Base-by-base conservation (phyloP, 2,797 vertebrate species). In the Eleutherodactylus coqui region DNA sequence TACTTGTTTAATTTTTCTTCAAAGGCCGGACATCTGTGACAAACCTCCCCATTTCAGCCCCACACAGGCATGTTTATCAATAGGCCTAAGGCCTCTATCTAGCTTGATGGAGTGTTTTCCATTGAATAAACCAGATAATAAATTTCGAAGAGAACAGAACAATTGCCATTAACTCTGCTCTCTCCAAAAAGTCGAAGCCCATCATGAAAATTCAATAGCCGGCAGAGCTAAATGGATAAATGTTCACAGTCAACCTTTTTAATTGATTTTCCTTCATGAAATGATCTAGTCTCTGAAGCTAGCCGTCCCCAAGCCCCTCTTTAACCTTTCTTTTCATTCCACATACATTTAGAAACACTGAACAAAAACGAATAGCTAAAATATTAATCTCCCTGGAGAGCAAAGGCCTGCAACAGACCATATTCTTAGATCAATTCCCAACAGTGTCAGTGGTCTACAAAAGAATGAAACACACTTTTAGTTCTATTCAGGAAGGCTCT, bases 1-100 rank as follows among this genome's bases (percentile, higher is more conserved):
- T 97, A 99, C 97, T 99, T 99, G 98, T 99, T 99, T 99, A 99
- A 98, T 99, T 99, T 98, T 97, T 97, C 96, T 98, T 99, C 97
- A 98, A 98, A 98, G 96, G 95, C 95, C 88, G 97, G 98, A 98
- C 98, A 99, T 99, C 98, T 99, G 98, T 97, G 97, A 97, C 96
- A 96, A 95, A 96, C 95, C 95, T 95, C 94, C 94, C 95, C 93
- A 89, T 94, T 93, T 93, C 94, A 96, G 94, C 95, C 96, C 94
- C 96, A 96, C 96, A 98, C 96, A 98, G 97, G 96, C 96, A 95
- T 94, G 96, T 96, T 96, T 95, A 97, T 98, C 97, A 98, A 97
- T 97, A 96, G 96, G 96, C 97, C 95, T 94, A 94, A 91, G 97
- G 97, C 96, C 95, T 96, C 96, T 96, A 96, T 96, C 94, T 93